Evolutionary conservation across 2,797 vertebrate genomes (phyloP).

Genomic region (Poecilia wingei): DNA sequence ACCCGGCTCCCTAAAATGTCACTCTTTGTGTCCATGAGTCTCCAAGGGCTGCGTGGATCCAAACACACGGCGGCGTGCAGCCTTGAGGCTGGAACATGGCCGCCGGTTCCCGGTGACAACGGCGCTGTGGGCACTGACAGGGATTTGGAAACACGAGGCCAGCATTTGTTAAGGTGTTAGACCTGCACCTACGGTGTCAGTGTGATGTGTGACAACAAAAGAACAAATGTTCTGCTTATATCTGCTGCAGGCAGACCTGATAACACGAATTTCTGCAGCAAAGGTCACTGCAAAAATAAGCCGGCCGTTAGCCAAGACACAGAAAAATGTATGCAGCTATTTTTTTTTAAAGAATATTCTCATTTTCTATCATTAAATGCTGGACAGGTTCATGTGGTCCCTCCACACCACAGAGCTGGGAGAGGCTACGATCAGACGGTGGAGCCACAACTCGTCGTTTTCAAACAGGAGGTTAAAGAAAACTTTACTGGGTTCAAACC

Average conservation of each 20-base stretch:
- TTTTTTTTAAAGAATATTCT: neutral
- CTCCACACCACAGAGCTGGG: neutral
- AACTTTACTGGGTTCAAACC: neutral
- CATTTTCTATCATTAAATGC: neutral
- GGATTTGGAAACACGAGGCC: conserved; percentile 32
- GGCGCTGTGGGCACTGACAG: conserved; percentile 10
- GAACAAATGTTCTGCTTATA: conserved; percentile 7
- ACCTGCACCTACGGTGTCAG: conserved; percentile 24
- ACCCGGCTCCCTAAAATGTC: conserved; percentile 65
- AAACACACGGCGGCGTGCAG: conserved; percentile 38
- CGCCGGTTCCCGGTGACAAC: conserved; percentile 30
- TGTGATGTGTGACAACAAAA: conserved; percentile 19
- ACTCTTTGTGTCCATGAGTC: conserved; percentile 61
- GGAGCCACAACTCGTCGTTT: neutral
- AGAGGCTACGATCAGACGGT: neutral
- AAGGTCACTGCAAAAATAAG: conserved; percentile 10
- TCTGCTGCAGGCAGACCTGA: neutral
- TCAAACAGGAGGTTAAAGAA: neutral
- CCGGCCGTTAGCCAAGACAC: neutral
- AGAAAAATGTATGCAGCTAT: neutral
- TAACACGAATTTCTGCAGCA: neutral
- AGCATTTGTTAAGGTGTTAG: conserved; percentile 54
- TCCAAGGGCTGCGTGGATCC: conserved; percentile 45
- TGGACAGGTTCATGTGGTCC: neutral
- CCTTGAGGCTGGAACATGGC: conserved; percentile 28